Base-by-base conservation (phyloP, 1,140 invertebrate genomes). In the Drosophila neocordata region DNA sequence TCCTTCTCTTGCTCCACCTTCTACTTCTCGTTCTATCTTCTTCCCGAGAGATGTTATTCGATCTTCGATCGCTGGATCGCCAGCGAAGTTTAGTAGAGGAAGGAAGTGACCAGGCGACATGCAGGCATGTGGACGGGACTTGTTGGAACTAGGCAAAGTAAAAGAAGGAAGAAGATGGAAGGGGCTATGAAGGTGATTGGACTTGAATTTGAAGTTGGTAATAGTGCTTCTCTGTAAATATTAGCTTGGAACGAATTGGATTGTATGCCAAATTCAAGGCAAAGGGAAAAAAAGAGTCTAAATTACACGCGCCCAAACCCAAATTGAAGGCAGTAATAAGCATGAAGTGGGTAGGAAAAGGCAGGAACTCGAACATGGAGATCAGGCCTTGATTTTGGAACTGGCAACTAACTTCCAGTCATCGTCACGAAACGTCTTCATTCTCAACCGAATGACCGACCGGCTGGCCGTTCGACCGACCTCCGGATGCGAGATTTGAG, bases 371-470 rank as follows among this genome's bases (percentile, higher is more conserved):
- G 62, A 27, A 51, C 11, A 55, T 64, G 67, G 62, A 48, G 41
- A 48, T 12, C 15, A 48, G 41, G 15, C 41, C 41, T 48, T 48
- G 41, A 48, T 48, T 48, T 48, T 48, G 41, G 41, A 20, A 48
- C 41, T 48, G 41, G 64, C 66, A 55, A 76, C 66, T 76, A 73
- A 76, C 73, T 65, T 64, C 59, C 74, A 79, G 77, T 77, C 82
- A 85, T 77, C 88, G 85, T 89, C 85, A 89, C 85, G 85, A 89
- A 89, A 89, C 85, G 75, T 89, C 85, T 89, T 89, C 80, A 89
- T 89, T 89, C 41, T 48, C 41, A 48, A 48, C 15, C 41, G 41
- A 24, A n/a, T n/a, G n/a, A 15, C 41, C 15, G 41, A 44, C 41
- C 41, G 41, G 15, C 41, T 13, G 15, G 15, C 13, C 41, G 41